Conservation (phyloP, 2,113 vertebrate species). For the Mohoua ochrocephala region DNA sequence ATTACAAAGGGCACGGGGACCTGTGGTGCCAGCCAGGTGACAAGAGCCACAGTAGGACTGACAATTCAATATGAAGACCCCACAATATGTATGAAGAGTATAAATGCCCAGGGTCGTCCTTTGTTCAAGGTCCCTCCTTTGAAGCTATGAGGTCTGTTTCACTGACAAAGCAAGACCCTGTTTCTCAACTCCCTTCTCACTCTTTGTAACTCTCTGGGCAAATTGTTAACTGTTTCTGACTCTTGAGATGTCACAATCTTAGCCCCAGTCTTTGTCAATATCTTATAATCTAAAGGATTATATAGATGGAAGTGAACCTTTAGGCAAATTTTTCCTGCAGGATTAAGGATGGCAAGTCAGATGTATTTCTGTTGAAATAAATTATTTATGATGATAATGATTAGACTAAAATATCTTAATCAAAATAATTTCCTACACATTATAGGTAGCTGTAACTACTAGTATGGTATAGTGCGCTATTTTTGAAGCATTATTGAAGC, state of each 20-base stretch:
- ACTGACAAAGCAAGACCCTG: neutral
- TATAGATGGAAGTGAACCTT: neutral
- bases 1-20: neutral
- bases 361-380: neutral
- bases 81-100: neutral
- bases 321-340: neutral
- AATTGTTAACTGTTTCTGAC: neutral
- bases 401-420: neutral
- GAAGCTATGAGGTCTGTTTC: neutral
- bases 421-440: neutral
- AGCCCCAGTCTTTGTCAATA: neutral
- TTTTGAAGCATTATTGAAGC: neutral
- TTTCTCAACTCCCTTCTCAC: neutral
- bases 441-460: neutral
- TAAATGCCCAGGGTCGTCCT: accelerated
- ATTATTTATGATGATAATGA: neutral
- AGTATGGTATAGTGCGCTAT: neutral
- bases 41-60: neutral
- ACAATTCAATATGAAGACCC: neutral
- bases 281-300: neutral
- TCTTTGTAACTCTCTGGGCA: neutral
- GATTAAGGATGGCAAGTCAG: neutral
- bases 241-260: neutral
- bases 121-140: accelerated
- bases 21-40: neutral